These are phyloP conservation scores for Gandaritis pyraliata DNA, from an alignment of 2,888 invertebrate species.

Conservation along the genomic window DNA sequence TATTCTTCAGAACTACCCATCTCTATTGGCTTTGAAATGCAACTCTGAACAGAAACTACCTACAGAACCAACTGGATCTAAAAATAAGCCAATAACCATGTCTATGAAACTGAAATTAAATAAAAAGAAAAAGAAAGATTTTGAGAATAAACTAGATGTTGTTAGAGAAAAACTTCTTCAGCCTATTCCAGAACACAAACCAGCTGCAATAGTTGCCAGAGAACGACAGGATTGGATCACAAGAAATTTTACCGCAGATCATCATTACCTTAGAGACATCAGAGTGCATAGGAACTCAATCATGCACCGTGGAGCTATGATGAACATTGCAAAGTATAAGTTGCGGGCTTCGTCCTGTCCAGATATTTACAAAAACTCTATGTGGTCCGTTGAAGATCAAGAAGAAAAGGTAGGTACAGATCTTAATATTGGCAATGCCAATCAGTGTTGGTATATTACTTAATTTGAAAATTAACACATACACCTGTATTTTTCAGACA, in stretches of 20 bases:
- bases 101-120: conserved; percentile 85
- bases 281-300: conserved; percentile 92
- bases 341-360: conserved; percentile 96
- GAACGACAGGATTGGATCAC: conserved; percentile 72
- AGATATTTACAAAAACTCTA: conserved; percentile 94
- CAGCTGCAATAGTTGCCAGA: conserved; percentile 61
- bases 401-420: conserved; percentile 79
- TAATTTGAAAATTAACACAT: not conserved
- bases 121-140: conserved; percentile 69
- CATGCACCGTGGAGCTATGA: conserved; percentile 94
- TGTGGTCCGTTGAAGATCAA: conserved; percentile 91
- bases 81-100: conserved; percentile 85
- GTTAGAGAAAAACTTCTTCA: conserved; percentile 72
- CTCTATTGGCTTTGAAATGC: conserved; percentile 86
- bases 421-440: too few species aligned
- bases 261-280: conserved; percentile 88
- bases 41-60: conserved; percentile 86
- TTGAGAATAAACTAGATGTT: conserved; percentile 71
- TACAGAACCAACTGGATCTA: conserved; percentile 62
- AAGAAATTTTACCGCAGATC: conserved; percentile 82
- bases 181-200: conserved; percentile 75
- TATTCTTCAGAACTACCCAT: conserved; percentile 89
- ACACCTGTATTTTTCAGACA: conserved; percentile 80
- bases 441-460: too few species aligned
- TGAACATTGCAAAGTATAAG: conserved; percentile 93